These are phyloP conservation scores for Zosterops lateralis DNA, from an alignment of 2,113 vertebrate genomes.

Conservation along the genomic window DNA sequence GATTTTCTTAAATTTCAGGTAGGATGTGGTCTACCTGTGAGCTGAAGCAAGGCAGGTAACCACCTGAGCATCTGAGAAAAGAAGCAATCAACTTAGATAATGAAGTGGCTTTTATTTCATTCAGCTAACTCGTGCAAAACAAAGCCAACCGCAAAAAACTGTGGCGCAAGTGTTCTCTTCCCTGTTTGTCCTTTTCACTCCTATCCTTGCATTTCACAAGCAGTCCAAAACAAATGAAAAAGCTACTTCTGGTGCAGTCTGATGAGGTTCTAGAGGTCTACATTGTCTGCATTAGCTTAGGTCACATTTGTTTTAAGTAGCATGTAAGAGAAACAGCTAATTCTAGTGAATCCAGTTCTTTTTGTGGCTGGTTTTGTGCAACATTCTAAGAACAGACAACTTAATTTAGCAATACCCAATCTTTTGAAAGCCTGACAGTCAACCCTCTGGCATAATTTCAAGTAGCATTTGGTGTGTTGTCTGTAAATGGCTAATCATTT, in stretches of 20 bases:
- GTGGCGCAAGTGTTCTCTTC: neutral
- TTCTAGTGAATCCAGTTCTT: neutral
- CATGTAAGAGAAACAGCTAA: neutral
- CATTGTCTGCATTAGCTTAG: neutral
- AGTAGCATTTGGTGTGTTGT: neutral
- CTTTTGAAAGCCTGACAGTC: neutral
- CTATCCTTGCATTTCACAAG: neutral
- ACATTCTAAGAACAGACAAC: neutral
- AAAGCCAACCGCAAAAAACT: neutral
- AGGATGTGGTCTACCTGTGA: neutral
- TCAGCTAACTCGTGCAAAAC: neutral
- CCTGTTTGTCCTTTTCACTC: neutral
- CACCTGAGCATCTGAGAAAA: neutral
- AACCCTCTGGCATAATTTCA: neutral
- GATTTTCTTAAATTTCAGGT: neutral
- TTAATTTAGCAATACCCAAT: neutral
- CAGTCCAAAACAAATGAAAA: neutral
- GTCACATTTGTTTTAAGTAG: neutral
- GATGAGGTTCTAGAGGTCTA: neutral
- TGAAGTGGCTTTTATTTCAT: neutral
- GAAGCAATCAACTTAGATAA: fast-evolving
- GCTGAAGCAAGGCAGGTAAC: neutral
- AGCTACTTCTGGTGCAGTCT: neutral
- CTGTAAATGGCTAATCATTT: neutral
- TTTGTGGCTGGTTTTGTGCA: neutral